Evolutionary conservation across 1,140 invertebrate genomes (phyloP).

Genomic region (Diorhabda carinulata): DNA sequence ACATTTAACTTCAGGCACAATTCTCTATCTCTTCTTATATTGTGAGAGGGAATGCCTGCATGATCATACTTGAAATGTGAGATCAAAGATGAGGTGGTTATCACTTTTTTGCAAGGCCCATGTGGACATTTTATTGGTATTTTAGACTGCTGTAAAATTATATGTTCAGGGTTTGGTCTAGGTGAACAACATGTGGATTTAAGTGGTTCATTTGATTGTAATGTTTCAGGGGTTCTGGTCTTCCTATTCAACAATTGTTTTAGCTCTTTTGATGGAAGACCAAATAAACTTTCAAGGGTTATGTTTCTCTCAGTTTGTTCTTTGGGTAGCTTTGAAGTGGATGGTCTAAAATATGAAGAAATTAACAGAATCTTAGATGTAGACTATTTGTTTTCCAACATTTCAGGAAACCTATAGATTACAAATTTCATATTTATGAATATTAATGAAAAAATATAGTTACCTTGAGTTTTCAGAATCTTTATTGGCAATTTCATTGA

Average conservation of each 20-base stretch:
- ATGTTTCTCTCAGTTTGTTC: conserved; percentile 9
- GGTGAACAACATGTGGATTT: no score
- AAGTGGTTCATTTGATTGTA: no score
- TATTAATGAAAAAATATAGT: background rate
- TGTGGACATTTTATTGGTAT: conserved; percentile 42
- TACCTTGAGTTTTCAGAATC: conserved; percentile 12
- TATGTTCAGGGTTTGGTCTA: conserved; percentile 10
- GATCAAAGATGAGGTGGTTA: conserved; percentile 39
- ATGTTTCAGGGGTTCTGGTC: background rate
- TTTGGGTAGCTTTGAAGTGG: background rate
- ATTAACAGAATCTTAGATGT: no score
- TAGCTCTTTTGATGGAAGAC: conserved; percentile 29
- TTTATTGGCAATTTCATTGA: conserved; percentile 13
- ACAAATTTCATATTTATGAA: no score
- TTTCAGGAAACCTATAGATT: conserved; percentile 14
- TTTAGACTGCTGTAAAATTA: conserved; percentile 24
- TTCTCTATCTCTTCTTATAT: conserved; percentile 33
- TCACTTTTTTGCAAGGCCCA: conserved; percentile 37
- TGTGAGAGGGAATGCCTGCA: conserved; percentile 30
- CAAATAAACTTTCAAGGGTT: conserved; percentile 36
- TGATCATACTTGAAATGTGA: conserved; percentile 43
- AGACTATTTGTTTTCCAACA: conserved; percentile 11
- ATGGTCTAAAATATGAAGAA: background rate
- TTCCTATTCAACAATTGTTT: conserved; percentile 27
- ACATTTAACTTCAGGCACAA: conserved; percentile 30